Conservation (phyloP, 2,797 vertebrate genomes). For the Poecilia wingei region DNA sequence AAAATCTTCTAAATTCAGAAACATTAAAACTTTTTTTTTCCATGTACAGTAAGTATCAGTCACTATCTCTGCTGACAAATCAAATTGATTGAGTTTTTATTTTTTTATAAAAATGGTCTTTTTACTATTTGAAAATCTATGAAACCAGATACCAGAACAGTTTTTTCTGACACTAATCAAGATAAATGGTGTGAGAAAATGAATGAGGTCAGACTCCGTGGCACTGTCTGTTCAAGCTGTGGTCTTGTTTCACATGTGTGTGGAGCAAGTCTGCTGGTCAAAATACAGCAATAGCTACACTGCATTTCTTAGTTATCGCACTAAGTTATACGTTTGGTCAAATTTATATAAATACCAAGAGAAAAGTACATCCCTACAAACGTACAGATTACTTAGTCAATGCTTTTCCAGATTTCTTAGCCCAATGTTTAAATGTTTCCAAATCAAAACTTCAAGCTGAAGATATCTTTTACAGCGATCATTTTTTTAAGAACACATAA, state of each 20-base stretch:
- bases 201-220: background rate
- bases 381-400: background rate
- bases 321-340: background rate
- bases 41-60: background rate
- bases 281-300: background rate
- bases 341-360: background rate
- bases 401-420: background rate
- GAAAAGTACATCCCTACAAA: background rate
- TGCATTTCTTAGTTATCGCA: background rate
- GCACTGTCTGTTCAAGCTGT: background rate
- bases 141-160: background rate
- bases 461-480: background rate
- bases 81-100: background rate
- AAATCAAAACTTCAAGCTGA: background rate
- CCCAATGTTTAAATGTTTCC: background rate
- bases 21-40: background rate
- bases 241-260: background rate
- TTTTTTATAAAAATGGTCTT: background rate
- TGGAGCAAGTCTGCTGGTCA: background rate
- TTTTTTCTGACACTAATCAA: background rate
- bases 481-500: background rate
- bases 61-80: background rate
- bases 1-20: background rate
- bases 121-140: background rate
- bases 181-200: background rate